Base-by-base conservation (phyloP, 1,140 invertebrate species). In the Drosophila parabipectinata region DNA sequence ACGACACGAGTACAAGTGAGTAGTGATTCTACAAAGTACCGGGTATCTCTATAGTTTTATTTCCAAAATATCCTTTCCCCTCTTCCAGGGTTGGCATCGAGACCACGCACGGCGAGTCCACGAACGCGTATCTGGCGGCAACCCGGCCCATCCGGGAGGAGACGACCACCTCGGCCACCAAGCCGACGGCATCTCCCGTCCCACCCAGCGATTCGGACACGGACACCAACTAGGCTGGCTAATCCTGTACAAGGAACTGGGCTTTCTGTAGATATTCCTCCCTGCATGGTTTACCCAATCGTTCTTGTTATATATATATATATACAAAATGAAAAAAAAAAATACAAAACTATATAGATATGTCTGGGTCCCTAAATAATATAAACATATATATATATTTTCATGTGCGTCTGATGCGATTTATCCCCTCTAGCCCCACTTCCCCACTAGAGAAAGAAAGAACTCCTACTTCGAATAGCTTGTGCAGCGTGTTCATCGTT, bases 1-100 rank as follows among this genome's bases (percentile, higher is more conserved):
- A n/a, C 95, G 98, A 73, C 98, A 99, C 92, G 97, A 99, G 91
- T 99, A 99, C 93, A 96, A 94, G 96, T 96, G 92, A 93, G 94
- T 93, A 24, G 1, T 34, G 28, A 7, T 30, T 30, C 28, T 30
- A 21, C 3, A 21, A 21, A 21, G 21, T 21, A 21, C 21, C 21
- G 3, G 21, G 21, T 21, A 21, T 18, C 21, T 21, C 18, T 21
- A 3, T 6, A 30, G 28, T 30, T 7, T 30, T 1, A 30, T 6
- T 30, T 30, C 28, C 28, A 12, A 10, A 21, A 21, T 21, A 21
- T 21, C 21, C 21, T 18, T 18, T 21, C 10, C 21, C 8, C 39
- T 6, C 3, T 39, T 92, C 28, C 83, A 97, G 96, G 81, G 96
- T 97, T 81, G 96, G 96, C 77, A 97, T 98, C 87, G 96, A 97